These are phyloP conservation scores for Fissipunctia ypsillon DNA, from an alignment of 2,888 invertebrate species.

Conservation along the genomic window DNA sequence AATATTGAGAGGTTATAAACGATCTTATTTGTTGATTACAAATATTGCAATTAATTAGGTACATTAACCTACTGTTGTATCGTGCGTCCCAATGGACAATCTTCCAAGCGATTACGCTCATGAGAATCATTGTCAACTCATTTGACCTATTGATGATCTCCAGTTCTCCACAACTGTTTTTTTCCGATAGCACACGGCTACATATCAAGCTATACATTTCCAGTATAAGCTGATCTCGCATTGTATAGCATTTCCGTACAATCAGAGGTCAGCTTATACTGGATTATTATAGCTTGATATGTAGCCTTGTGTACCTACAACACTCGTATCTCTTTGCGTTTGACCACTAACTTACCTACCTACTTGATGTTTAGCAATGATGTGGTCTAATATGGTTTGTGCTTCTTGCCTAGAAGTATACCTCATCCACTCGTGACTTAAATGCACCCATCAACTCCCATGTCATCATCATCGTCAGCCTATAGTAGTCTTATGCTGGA, in stretches of 20 bases:
- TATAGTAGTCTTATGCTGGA: background rate
- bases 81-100: background rate
- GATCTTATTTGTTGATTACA: background rate
- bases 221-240: too few species aligned
- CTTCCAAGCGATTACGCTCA: background rate
- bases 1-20: background rate
- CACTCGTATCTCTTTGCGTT: too few species aligned
- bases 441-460: background rate
- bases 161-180: background rate
- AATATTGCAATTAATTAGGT: background rate
- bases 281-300: too few species aligned
- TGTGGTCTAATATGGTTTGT: background rate
- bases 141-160: background rate
- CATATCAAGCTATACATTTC: too few species aligned
- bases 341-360: background rate
- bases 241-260: too few species aligned
- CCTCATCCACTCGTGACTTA: background rate
- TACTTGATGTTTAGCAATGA: background rate
- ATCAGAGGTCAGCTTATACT: too few species aligned
- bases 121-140: background rate
- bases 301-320: too few species aligned
- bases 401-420: background rate
- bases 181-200: too few species aligned
- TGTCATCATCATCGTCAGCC: background rate
- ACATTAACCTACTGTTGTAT: background rate